Percentiles rank a stretch among this genome's conserved stretches.
phyloP scores from a whole-genome alignment of 2,888 invertebrate species.

The Zygogramma bicolorata region DNA sequence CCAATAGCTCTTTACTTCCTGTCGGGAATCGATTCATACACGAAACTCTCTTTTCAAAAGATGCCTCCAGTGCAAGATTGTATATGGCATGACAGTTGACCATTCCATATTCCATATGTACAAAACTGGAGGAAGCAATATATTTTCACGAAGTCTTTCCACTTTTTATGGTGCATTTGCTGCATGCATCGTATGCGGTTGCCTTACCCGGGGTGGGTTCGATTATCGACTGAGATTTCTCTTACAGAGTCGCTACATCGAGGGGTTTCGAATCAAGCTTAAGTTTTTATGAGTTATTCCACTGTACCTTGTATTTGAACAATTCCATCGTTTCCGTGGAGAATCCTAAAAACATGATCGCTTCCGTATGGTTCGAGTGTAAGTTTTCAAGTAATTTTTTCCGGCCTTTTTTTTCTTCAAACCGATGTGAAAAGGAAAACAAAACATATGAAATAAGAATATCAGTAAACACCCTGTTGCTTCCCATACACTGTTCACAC shows the following conservation, averaged over 20 bases:
- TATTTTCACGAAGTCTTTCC: background rate
- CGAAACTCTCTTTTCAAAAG: background rate
- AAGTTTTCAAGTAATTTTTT: no score
- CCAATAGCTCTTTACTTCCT: background rate
- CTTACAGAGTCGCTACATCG: background rate
- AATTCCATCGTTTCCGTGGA: no score
- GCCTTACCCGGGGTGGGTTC: background rate
- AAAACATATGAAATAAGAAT: no score
- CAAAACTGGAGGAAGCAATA: background rate
- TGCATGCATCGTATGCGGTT: background rate
- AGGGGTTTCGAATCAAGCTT: no score
- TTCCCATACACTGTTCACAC: no score
- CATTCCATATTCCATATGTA: constrained; percentile 1
- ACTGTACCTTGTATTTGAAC: no score
- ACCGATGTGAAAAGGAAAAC: no score
- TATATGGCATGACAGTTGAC: constrained; percentile 5
- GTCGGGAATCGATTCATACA: background rate
- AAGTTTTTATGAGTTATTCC: no score
- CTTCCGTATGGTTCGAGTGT: no score
- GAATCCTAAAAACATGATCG: no score
- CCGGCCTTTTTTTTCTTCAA: no score
- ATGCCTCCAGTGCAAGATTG: background rate
- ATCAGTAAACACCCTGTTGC: no score
- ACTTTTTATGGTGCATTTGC: constrained; percentile 7
- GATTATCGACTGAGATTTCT: background rate